Percentiles rank a stretch among this genome's conserved stretches.
These are phyloP conservation scores for Bufo bufo DNA, from an alignment of 2,113 vertebrate species.

Conservation along the genomic window DNA sequence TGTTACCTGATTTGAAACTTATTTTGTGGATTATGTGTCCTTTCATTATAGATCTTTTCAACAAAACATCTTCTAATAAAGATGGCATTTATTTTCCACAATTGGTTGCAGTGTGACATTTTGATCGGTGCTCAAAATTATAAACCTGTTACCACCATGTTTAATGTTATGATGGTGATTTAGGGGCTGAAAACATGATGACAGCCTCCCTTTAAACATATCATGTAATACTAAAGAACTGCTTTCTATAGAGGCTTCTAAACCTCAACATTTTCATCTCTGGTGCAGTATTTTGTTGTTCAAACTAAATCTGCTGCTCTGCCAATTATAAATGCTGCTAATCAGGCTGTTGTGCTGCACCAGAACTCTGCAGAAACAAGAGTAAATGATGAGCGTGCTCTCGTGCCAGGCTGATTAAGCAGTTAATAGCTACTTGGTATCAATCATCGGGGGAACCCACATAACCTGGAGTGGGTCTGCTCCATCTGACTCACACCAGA, in stretches of 20 bases:
- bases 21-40: no score
- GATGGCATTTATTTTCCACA: no score
- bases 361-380: neutral
- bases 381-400: neutral
- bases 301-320: neutral
- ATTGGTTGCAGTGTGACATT: no score
- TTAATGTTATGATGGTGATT: no score
- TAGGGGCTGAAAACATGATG: no score
- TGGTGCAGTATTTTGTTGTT: neutral
- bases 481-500: conserved; percentile 10
- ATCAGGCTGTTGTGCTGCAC: conserved; percentile 10
- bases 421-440: conserved; percentile 13
- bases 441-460: conserved; percentile 14
- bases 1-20: no score
- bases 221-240: no score
- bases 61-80: no score
- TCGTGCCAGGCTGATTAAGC: conserved; percentile 10
- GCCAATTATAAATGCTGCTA: conserved; percentile 10
- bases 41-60: no score
- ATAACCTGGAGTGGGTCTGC: neutral
- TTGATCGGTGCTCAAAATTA: no score
- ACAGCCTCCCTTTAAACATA: no score
- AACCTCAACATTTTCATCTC: neutral
- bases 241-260: neutral
- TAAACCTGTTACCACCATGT: no score